A percentile compares a stretch with the other conserved stretches of the same genome.
phyloP scores from a whole-genome alignment of 2,797 vertebrate species.

The Neolamprologus multifasciatus region DNA sequence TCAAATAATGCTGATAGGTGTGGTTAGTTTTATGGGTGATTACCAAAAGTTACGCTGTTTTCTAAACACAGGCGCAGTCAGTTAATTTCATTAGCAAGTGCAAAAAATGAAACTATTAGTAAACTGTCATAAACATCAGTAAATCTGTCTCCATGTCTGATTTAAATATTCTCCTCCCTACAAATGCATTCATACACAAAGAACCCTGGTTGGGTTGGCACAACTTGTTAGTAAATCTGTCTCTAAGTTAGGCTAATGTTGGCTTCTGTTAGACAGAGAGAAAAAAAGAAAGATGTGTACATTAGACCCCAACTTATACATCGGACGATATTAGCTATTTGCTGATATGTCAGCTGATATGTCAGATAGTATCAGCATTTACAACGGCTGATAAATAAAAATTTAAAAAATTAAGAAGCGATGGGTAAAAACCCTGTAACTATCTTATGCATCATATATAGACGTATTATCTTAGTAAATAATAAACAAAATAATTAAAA shows the following conservation, averaged over 20 bases:
- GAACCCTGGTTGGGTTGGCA: neutral
- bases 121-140: neutral
- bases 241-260: neutral
- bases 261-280: neutral
- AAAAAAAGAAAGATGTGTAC: neutral
- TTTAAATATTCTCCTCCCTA: neutral
- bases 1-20: neutral
- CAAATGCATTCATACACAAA: neutral
- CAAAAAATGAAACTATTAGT: neutral
- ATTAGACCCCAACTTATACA: neutral
- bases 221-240: neutral
- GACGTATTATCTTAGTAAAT: neutral
- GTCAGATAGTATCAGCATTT: neutral
- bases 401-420: rapidly evolving
- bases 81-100: neutral
- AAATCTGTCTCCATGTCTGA: neutral
- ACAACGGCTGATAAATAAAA: neutral
- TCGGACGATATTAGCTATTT: neutral
- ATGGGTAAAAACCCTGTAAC: neutral
- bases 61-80: neutral
- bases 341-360: neutral
- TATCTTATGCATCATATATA: neutral
- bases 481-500: neutral
- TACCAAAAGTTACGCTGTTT: neutral
- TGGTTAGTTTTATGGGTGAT: neutral